Evolutionary conservation across 2,888 invertebrate genomes (phyloP).

Genomic region (Eremobia ochroleuca): DNA sequence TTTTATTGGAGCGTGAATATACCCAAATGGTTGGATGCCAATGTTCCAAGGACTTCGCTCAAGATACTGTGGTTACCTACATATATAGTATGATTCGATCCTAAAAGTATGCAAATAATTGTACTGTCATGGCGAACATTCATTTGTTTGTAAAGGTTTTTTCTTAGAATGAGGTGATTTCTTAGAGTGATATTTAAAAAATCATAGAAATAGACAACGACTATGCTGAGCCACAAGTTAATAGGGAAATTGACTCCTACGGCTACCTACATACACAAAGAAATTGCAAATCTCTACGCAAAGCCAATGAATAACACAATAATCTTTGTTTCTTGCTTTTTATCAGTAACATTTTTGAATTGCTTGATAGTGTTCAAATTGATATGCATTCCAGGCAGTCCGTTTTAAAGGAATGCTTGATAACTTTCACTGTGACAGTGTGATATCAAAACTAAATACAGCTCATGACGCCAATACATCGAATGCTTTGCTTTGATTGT

Average conservation of each 20-base stretch:
- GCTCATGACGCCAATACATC: conserved; percentile 24
- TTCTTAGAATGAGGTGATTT: conserved; percentile 4
- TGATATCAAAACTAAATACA: conserved; percentile 10
- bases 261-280: conserved; percentile 8
- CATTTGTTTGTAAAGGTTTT: conserved; percentile 10
- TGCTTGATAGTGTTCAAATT: conserved; percentile 39
- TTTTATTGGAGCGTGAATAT: neutral
- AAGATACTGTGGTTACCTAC: neutral
- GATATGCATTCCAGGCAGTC: conserved; percentile 30
- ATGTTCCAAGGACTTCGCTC: neutral
- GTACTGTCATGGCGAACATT: conserved; percentile 25
- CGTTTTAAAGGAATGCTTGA: conserved; percentile 16
- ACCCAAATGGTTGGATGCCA: neutral
- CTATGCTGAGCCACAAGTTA: neutral
- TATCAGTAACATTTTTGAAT: conserved; percentile 45
- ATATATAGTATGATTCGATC: conserved; percentile 8
- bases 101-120: conserved; percentile 30
- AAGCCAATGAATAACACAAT: conserved; percentile 33
- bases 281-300: conserved; percentile 13
- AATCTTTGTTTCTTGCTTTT: conserved; percentile 46
- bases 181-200: neutral
- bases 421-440: conserved; percentile 22
- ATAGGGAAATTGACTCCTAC: neutral
- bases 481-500: conserved; percentile 39
- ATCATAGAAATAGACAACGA: neutral